Conservation (phyloP, 2,113 vertebrate species). For the Callaeas wilsoni region DNA sequence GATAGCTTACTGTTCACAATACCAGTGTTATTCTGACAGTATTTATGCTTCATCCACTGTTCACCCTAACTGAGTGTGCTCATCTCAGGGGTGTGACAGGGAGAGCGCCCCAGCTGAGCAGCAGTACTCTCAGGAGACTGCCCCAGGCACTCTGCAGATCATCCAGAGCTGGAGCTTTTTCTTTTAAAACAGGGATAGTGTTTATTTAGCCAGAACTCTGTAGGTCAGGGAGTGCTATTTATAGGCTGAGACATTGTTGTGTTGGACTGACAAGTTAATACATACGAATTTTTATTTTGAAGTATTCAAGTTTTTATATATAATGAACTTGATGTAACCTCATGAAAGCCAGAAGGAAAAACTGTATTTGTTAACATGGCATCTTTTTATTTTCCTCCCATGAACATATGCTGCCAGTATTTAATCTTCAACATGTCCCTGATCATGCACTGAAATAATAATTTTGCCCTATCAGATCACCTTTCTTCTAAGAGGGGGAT, state of each 20-base stretch:
- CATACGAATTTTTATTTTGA: not conserved
- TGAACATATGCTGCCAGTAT: not conserved
- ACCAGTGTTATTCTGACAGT: not conserved
- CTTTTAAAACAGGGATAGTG: not conserved
- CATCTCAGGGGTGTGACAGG: not conserved
- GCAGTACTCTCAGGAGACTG: not conserved
- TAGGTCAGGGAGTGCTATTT: not conserved
- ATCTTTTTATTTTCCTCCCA: not conserved
- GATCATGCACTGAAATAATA: not conserved
- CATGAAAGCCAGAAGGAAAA: not conserved
- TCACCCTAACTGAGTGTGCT: not conserved
- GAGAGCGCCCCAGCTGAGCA: not conserved
- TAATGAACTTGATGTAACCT: not conserved
- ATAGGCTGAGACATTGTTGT: not conserved
- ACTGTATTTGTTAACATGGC: not conserved
- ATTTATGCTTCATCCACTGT: not conserved
- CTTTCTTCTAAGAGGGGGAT: not conserved
- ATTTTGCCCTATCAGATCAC: not conserved
- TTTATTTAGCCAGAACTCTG: not conserved
- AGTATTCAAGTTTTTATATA: not conserved
- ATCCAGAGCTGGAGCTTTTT: not conserved
- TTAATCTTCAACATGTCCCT: not conserved
- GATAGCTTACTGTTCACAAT: not conserved
- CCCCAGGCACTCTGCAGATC: not conserved
- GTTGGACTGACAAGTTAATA: not conserved